Percentiles rank a stretch among this genome's conserved stretches.
phyloP scores from a whole-genome alignment of 2,797 vertebrate genomes.

The Pseudomugil tenellus region DNA sequence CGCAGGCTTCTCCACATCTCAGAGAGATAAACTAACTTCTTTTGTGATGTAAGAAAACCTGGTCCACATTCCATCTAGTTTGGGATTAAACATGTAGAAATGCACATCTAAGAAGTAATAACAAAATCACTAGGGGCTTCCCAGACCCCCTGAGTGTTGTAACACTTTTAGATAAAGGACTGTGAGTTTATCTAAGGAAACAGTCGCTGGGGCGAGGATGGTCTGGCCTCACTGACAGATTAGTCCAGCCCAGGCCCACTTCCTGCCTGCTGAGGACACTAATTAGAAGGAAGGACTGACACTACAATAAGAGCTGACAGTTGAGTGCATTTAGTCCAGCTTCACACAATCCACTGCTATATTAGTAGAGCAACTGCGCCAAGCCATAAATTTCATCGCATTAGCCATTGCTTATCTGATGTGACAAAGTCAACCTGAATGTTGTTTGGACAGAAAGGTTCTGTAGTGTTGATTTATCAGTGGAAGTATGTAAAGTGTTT shows the following conservation, averaged over 20 bases:
- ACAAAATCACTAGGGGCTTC: constrained; percentile 72
- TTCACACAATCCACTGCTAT: constrained; percentile 81
- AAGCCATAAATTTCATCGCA: constrained; percentile 73
- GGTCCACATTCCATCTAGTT: constrained; percentile 11
- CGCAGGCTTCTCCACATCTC: constrained; percentile 15
- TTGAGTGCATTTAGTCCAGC: constrained; percentile 81
- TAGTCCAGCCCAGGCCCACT: constrained; percentile 95
- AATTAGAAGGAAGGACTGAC: constrained; percentile 95
- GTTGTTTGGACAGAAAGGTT: constrained; percentile 62
- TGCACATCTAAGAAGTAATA: constrained; percentile 70
- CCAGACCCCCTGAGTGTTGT: constrained; percentile 79
- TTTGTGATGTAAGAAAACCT: neutral
- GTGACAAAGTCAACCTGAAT: constrained; percentile 77
- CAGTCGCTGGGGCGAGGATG: constrained; percentile 95
- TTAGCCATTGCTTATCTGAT: constrained; percentile 75
- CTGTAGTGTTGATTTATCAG: constrained; percentile 67
- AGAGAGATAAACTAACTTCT: constrained; percentile 3
- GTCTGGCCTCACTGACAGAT: constrained; percentile 95
- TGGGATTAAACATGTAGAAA: constrained; percentile 36
- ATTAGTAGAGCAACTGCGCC: constrained; percentile 64
- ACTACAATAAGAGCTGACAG: constrained; percentile 96
- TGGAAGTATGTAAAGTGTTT: constrained; percentile 58
- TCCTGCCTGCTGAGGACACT: constrained; percentile 98
- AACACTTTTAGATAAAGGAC: constrained; percentile 77
- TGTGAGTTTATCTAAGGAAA: constrained; percentile 99